Conservation (phyloP, 2,797 vertebrate genomes). For the Pampus argenteus region DNA sequence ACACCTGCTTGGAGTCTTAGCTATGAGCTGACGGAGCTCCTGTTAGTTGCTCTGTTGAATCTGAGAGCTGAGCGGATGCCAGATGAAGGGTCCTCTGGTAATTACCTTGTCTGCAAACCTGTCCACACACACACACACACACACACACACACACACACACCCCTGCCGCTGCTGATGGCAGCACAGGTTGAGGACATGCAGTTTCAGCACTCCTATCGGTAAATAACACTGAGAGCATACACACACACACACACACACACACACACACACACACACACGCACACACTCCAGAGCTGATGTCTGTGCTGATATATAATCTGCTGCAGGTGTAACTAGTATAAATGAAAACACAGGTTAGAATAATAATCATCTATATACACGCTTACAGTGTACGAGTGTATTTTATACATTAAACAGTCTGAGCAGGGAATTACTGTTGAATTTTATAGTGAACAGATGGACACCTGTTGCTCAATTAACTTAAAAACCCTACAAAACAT, state of each 20-base stretch:
- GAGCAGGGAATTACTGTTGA: neutral
- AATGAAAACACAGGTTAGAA: neutral
- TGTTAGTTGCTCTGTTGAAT: constrained; percentile 60
- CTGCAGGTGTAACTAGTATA: neutral
- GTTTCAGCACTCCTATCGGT: constrained; percentile 67
- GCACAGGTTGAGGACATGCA: constrained; percentile 66
- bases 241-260: constrained; percentile 5
- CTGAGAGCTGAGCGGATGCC: constrained; percentile 47
- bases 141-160: constrained; percentile 1
- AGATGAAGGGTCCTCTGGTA: constrained; percentile 58
- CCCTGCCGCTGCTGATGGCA: constrained; percentile 62
- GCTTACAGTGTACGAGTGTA: neutral
- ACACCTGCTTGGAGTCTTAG: constrained; percentile 16
- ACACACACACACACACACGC: neutral
- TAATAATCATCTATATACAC: neutral
- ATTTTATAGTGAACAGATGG: neutral
- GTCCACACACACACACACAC: neutral
- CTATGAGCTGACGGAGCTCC: constrained; percentile 40
- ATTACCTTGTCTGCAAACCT: constrained; percentile 56
- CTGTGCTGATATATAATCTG: neutral
- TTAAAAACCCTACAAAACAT: neutral
- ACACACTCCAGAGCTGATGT: constrained; percentile 9
- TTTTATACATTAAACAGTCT: neutral
- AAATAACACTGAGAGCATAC: constrained; percentile 50
- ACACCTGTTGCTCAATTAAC: neutral